Conservation (phyloP, 2,797 vertebrate species). For the Strix occidentalis region DNA sequence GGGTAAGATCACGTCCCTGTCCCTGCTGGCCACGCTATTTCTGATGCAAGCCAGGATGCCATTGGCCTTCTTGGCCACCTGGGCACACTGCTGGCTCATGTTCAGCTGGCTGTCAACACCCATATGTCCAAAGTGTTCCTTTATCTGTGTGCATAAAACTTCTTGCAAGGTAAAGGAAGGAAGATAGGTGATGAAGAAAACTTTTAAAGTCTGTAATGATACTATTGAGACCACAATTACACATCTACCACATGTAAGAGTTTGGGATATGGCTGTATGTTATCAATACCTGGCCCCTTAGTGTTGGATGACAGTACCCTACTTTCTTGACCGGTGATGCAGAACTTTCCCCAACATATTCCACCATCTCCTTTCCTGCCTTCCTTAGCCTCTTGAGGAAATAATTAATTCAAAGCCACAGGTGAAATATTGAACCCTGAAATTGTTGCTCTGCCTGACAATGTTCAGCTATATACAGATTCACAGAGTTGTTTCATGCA, state of each 20-base stretch:
- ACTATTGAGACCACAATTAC: neutral
- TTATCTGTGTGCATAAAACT: neutral
- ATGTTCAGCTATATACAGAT: neutral
- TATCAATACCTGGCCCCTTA: neutral
- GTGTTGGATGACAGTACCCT: neutral
- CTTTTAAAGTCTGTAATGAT: neutral
- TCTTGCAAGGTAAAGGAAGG: neutral
- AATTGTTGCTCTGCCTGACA: neutral
- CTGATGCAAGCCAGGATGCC: too few species aligned
- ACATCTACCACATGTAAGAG: neutral
- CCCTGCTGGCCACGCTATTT: too few species aligned
- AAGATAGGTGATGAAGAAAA: neutral
- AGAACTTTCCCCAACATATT: neutral
- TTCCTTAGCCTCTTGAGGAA: neutral
- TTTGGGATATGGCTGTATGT: neutral
- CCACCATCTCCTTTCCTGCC: neutral
- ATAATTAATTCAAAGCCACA: neutral
- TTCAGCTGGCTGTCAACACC: too few species aligned
- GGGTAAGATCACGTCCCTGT: too few species aligned
- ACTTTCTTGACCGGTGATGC: neutral
- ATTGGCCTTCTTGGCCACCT: too few species aligned
- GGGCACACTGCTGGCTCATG: too few species aligned
- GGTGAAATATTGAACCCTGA: neutral
- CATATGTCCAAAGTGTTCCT: neutral
- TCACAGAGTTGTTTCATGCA: neutral